Percentiles rank a stretch among this genome's conserved stretches.
Conservation (phyloP, 2,113 vertebrate species). For the Coptodon bakossiorum region DNA sequence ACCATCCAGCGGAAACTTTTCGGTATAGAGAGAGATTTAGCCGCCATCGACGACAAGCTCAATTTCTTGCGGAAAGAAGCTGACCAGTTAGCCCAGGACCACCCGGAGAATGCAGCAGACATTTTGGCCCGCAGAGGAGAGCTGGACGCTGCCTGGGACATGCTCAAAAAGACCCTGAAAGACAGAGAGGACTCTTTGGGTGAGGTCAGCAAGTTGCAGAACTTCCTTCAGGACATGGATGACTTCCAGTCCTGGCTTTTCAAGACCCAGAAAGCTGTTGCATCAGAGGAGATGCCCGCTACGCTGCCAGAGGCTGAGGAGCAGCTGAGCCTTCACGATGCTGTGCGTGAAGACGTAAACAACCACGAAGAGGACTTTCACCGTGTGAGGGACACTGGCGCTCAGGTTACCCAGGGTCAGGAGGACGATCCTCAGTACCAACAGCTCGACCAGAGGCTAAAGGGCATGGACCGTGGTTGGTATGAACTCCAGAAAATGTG, state of each 20-base stretch:
- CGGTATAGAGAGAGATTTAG: conserved; percentile 87
- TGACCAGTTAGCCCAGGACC: conserved; percentile 69
- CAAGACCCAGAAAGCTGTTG: conserved; percentile 84
- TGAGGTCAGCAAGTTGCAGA: conserved; percentile 91
- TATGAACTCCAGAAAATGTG: conserved; percentile 84
- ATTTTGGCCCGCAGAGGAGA: conserved; percentile 65
- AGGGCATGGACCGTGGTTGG: conserved; percentile 82
- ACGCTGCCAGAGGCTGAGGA: conserved; percentile 84
- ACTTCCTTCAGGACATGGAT: conserved; percentile 90
- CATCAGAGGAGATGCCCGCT: conserved; percentile 80
- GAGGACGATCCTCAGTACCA: conserved; percentile 87
- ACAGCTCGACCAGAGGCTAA: conserved; percentile 81
- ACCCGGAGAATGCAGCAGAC: conserved; percentile 75
- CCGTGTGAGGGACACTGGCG: conserved; percentile 70
- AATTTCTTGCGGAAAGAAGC: conserved; percentile 76
- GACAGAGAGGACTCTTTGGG: conserved; percentile 82
- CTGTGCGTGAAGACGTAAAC: conserved; percentile 74
- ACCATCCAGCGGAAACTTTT: conserved; percentile 92
- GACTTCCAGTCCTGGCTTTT: conserved; percentile 94
- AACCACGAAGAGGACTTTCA: conserved; percentile 75
- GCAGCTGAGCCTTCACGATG: conserved; percentile 77
- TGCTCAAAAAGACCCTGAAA: conserved; percentile 75
- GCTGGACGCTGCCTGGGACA: conserved; percentile 75
- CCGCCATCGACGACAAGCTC: conserved; percentile 77
- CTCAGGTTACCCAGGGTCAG: conserved; percentile 71